Percentiles rank a stretch among this genome's conserved stretches.
phyloP scores from a whole-genome alignment of 2,113 vertebrate genomes.

The Oreocharis arfaki region DNA sequence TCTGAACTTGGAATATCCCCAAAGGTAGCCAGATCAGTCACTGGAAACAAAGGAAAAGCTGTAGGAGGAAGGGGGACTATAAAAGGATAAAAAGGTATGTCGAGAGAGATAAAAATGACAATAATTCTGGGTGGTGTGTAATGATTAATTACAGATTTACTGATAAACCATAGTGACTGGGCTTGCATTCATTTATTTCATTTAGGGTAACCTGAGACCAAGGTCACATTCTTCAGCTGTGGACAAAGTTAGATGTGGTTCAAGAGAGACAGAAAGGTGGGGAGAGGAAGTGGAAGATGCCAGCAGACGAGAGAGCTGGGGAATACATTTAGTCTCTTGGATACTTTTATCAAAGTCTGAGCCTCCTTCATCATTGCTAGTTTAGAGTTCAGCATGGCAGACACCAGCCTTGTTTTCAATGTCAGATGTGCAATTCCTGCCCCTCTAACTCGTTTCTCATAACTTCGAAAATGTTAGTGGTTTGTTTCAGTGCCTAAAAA shows the following conservation, averaged over 20 bases:
- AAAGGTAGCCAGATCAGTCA: not conserved
- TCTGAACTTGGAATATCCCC: constrained; percentile 22
- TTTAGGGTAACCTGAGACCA: not conserved
- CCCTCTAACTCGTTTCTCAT: not conserved
- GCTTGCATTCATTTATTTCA: not conserved
- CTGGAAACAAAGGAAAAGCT: constrained; percentile 14
- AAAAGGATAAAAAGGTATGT: not conserved
- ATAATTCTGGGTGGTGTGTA: not conserved
- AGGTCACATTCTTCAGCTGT: not conserved
- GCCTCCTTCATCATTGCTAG: not conserved
- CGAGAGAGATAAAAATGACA: not conserved
- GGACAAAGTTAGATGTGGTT: not conserved
- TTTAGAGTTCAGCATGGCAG: not conserved
- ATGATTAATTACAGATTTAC: constrained; percentile 14
- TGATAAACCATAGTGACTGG: not conserved
- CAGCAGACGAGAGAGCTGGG: not conserved
- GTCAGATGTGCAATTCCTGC: not conserved
- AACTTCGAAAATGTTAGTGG: not conserved
- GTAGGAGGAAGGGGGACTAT: not conserved
- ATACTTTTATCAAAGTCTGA: not conserved
- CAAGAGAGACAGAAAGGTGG: not conserved
- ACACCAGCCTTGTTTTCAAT: not conserved
- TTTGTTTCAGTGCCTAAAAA: not conserved
- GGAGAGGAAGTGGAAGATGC: not conserved
- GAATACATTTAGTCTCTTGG: not conserved